Conservation (phyloP, 1,140 invertebrate species). For the Micrasema longulum region DNA sequence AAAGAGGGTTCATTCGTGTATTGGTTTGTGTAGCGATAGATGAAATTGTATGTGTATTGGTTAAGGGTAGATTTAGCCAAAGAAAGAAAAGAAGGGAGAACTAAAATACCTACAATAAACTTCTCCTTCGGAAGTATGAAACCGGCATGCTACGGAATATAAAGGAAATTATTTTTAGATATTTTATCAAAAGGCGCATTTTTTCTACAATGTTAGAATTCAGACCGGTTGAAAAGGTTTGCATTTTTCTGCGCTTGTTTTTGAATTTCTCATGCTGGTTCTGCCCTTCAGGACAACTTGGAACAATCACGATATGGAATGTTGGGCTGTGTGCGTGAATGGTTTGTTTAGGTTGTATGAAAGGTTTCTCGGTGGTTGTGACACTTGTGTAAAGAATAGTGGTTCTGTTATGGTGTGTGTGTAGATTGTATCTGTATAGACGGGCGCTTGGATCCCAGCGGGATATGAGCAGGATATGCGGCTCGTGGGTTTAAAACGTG, state of each 20-base stretch:
- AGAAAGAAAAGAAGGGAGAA: conserved; percentile 34
- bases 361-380: neutral
- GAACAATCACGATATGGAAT: conserved; percentile 30
- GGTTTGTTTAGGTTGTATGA: conserved; percentile 17
- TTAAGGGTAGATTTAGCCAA: conserved; percentile 28
- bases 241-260: neutral
- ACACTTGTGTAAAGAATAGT: conserved; percentile 10
- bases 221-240: neutral
- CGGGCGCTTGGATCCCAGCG: conserved; percentile 31
- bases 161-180: neutral
- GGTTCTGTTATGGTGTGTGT: conserved; percentile 18
- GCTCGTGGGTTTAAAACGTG: neutral
- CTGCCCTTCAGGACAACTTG: neutral
- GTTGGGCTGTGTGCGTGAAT: conserved; percentile 2
- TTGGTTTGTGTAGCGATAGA: no score
- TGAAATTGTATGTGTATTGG: conserved; percentile 1
- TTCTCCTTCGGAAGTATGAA: conserved; percentile 28
- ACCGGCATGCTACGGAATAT: neutral
- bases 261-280: neutral
- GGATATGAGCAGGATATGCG: conserved; percentile 39
- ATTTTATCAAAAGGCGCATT: neutral
- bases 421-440: conserved; percentile 7
- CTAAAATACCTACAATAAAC: conserved; percentile 28
- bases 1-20: conserved; percentile 19
- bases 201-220: neutral